A percentile compares a stretch with the other conserved stretches of the same genome.
Evolutionary conservation across 2,888 invertebrate species (phyloP).

Genomic region (Rosalia funebris): DNA sequence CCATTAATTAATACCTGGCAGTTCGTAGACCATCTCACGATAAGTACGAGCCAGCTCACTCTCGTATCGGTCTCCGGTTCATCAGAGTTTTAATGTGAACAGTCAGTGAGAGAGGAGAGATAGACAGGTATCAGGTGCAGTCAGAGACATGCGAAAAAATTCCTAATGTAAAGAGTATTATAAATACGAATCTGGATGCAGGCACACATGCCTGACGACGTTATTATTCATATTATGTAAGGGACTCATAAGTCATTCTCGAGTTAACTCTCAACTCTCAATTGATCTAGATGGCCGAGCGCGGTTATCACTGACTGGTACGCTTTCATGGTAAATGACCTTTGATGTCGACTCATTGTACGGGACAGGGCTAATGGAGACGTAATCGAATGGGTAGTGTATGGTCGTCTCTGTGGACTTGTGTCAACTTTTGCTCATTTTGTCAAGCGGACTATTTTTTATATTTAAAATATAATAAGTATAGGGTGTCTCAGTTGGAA

Average conservation of each 20-base stretch:
- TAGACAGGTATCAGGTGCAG: conserved; percentile 33
- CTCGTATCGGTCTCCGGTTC: conserved; percentile 15
- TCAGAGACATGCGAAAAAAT: conserved; percentile 19
- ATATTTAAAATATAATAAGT: too few relatives aligned
- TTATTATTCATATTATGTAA: conserved; percentile 38
- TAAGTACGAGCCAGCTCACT: background rate
- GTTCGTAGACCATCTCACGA: too few relatives aligned
- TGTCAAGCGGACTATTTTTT: too few relatives aligned
- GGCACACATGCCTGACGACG: conserved; percentile 35
- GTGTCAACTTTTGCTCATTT: too few relatives aligned
- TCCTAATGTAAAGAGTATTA: conserved; percentile 32
- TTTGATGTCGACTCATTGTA: conserved; percentile 1
- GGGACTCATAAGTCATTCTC: conserved; percentile 41
- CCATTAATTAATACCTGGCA: too few relatives aligned
- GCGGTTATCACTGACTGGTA: conserved; percentile 21
- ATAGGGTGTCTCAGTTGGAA: too few relatives aligned
- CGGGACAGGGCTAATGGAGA: too few relatives aligned
- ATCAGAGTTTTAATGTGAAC: conserved; percentile 24
- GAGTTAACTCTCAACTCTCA: conserved; percentile 30
- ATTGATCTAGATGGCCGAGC: conserved; percentile 35
- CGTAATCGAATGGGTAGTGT: too few relatives aligned
- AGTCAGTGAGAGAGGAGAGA: conserved; percentile 17
- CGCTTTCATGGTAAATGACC: conserved; percentile 12
- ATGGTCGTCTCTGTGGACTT: too few relatives aligned
- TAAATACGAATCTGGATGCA: conserved; percentile 29